Evolutionary conservation across 1,140 invertebrate species (phyloP).

Genomic region (Pogonus chalceus): DNA sequence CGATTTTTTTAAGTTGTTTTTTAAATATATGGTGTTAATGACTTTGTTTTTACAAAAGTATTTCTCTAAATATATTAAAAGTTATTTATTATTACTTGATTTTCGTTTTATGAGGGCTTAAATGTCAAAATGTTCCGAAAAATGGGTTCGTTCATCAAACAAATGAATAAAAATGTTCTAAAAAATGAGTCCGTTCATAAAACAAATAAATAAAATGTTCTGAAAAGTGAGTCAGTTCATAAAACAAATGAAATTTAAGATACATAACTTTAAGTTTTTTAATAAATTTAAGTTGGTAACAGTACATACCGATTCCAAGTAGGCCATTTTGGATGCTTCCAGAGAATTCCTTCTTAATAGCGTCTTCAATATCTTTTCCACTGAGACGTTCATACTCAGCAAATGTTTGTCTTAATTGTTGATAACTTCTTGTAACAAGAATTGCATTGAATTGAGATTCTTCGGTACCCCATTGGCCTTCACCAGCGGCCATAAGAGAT

Average conservation of each 20-base stretch:
- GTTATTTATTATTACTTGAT: too few species aligned
- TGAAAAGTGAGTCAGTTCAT: background rate
- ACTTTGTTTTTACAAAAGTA: too few species aligned
- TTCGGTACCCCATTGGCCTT: conserved; percentile 77
- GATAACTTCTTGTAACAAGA: conserved; percentile 65
- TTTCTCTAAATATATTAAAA: too few species aligned
- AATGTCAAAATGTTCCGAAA: too few species aligned
- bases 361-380: conserved; percentile 73
- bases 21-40: too few species aligned
- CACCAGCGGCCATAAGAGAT: conserved; percentile 58
- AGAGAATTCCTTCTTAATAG: conserved; percentile 80
- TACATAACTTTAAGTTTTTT: conserved; percentile 1
- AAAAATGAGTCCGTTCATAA: background rate
- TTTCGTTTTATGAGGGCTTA: too few species aligned
- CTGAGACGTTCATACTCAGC: conserved; percentile 63
- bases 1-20: too few species aligned
- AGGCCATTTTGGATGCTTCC: conserved; percentile 77
- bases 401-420: conserved; percentile 75
- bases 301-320: conserved; percentile 66
- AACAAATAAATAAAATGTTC: too few species aligned
- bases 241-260: background rate
- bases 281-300: background rate
- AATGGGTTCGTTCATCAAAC: too few species aligned
- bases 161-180: conserved; percentile 8
- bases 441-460: conserved; percentile 79